These are phyloP conservation scores for Pteropus rufus DNA, from an alignment of 2,797 vertebrate species.

Conservation along the genomic window DNA sequence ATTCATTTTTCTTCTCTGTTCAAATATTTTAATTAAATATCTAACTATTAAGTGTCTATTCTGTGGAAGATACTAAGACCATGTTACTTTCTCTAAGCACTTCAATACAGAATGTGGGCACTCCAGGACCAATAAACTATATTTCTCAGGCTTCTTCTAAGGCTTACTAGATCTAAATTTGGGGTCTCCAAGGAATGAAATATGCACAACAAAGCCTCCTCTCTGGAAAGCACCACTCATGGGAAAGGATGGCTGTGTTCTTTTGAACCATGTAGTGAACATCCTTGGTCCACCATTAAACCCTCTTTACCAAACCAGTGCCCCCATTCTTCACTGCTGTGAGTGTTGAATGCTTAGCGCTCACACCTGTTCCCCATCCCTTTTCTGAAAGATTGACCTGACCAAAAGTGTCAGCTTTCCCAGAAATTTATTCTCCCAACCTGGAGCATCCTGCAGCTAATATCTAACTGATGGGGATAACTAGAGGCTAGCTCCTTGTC, in stretches of 20 bases:
- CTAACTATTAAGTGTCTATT: neutral
- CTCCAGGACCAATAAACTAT: neutral
- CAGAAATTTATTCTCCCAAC: neutral
- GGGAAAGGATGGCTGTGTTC: neutral
- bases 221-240: neutral
- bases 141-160: neutral
- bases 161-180: neutral
- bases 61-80: neutral
- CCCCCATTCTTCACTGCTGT: neutral
- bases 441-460: neutral
- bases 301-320: neutral
- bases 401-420: neutral
- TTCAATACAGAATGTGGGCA: neutral
- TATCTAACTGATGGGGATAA: neutral
- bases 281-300: neutral
- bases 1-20: neutral
- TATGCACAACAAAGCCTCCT: neutral
- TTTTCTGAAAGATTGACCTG: neutral
- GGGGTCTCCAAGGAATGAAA: neutral
- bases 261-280: neutral
- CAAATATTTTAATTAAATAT: slow-evolving; percentile 22
- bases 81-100: neutral
- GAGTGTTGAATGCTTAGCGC: neutral
- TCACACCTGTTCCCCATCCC: fast-evolving
- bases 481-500: neutral